Evolutionary conservation across 2,113 vertebrate genomes (phyloP).

Genomic region (Elephas maximus): DNA sequence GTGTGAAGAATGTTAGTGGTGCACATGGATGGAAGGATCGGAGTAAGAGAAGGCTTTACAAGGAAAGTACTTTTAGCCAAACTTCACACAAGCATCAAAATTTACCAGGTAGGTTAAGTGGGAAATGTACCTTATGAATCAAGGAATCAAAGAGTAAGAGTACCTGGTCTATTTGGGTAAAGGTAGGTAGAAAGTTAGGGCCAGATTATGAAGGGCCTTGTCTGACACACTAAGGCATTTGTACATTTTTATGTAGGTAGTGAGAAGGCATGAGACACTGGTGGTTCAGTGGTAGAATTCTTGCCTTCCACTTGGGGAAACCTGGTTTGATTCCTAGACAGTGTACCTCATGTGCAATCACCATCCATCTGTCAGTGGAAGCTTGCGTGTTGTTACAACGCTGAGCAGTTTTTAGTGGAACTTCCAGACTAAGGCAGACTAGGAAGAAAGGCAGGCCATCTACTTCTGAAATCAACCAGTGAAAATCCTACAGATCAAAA

Average conservation of each 20-base stretch:
- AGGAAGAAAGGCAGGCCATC: neutral
- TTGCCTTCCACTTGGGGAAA: no score
- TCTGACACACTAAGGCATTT: neutral
- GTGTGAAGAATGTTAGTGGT: neutral
- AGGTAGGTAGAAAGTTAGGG: neutral
- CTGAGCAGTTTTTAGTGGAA: neutral
- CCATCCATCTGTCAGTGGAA: neutral
- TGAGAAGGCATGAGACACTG: neutral
- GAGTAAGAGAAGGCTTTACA: neutral
- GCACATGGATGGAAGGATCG: neutral
- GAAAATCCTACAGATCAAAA: neutral
- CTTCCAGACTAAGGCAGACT: neutral
- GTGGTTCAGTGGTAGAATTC: neutral
- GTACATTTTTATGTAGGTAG: neutral
- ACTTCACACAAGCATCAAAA: neutral
- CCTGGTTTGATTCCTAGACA: no score
- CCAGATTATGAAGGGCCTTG: neutral
- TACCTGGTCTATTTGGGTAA: neutral
- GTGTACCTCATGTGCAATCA: neutral
- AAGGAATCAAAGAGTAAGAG: neutral
- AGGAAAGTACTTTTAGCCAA: neutral
- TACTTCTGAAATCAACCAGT: neutral
- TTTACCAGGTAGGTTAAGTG: neutral
- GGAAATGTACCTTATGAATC: neutral
- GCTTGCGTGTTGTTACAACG: neutral